Conservation (phyloP, 2,113 vertebrate genomes). For the Anseranas semipalmata region DNA sequence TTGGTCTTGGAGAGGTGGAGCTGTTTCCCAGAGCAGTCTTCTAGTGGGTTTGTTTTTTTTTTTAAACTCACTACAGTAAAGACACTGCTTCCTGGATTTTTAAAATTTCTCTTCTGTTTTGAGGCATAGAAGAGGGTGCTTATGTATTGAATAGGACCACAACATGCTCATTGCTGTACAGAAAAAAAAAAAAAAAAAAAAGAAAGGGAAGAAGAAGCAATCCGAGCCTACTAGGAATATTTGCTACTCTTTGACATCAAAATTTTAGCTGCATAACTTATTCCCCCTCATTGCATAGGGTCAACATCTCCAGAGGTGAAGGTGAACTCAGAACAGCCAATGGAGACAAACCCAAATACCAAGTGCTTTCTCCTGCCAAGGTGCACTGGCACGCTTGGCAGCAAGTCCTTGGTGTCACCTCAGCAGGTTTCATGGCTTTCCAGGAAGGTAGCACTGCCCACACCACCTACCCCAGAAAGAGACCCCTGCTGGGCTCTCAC, state of each 20-base stretch:
- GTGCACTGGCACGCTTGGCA: accelerated
- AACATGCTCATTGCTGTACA: not conserved
- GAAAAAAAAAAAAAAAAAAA: not conserved
- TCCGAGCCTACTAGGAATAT: not conserved
- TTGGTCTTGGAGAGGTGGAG: not conserved
- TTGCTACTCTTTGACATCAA: not conserved
- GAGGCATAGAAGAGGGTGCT: not conserved
- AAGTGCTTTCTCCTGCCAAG: not conserved
- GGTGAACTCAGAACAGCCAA: not conserved
- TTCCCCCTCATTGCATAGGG: accelerated
- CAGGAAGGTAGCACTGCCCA: not conserved
- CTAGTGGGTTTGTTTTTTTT: not conserved
- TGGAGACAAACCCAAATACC: not conserved
- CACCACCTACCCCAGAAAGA: accelerated
- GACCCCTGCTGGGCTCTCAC: not conserved
- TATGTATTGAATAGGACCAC: not conserved
- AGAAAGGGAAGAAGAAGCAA: not conserved
- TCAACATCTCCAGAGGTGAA: not conserved
- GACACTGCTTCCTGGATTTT: not conserved
- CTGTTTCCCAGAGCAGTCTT: not conserved
- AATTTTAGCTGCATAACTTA: not conserved
- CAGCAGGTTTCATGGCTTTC: not conserved
- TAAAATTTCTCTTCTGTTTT: not conserved
- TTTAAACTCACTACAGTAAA: not conserved
- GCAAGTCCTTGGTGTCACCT: not conserved